Evolutionary conservation across 2,113 vertebrate genomes (phyloP), one percentile per base, ranked within the genome.

Genomic region (Zosterops borbonicus): DNA sequence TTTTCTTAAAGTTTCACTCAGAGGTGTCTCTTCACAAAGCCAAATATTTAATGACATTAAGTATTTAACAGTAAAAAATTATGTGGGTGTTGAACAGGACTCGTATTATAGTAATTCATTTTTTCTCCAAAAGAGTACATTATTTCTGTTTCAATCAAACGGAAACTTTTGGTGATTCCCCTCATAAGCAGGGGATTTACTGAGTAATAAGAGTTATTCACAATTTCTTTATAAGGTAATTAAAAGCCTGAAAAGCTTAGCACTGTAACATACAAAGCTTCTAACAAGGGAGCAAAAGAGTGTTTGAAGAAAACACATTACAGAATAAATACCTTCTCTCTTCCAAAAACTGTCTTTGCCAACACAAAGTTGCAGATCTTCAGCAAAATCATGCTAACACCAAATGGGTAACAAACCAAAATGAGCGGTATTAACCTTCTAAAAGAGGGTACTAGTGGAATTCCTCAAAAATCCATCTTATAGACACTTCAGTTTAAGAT

Each of bases 151-250:
- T 96, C 78, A 91, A 67, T 20, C 35, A 47, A 46, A 65, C 0
- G 22, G 82, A 92, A 96, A 95, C 75, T 88, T 92, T 53, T 23
- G 13, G 82, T 81, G 42, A 63, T 87, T 92, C 39, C 79, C 78
- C 75, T 91, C 17, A 59, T 21, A 59, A 86, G 52, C 4, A 91
- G 81, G n/a, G 75, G 59, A 70, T 91, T 95, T 88, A 83, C 90
- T 86, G 59, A 92, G 46, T 88, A 77, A 29, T 62, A 87, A 73
- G 23, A 77, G 55, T 35, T 69, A 70, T 16, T 79, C 18, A 1
- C 25, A 39, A 89, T 52, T 37, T 59, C 78, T 69, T 86, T 50
- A 69, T 42, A 69, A 80, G 67, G 82, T 53, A 94, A 85, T 53
- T 63, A 62, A 82, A 82, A 91, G 46, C n/a, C 41, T 77, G 47